Evolutionary conservation across 2,888 invertebrate species (phyloP), one percentile per base, ranked within the genome.

Genomic region (Plagodis dolabraria): DNA sequence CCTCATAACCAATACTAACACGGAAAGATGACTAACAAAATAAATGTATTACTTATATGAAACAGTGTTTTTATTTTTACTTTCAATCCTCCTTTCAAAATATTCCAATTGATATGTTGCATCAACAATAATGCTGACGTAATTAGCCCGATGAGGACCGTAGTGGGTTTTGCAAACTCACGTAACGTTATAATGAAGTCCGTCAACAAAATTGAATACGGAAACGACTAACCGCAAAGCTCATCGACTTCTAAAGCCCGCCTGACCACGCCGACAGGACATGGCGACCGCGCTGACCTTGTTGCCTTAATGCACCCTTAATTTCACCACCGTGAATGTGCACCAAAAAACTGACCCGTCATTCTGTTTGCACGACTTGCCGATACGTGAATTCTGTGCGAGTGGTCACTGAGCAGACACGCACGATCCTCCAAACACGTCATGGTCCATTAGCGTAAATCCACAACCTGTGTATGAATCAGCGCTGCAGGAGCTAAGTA

Each of bases 241-340:
- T 76, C 77, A 80, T 77, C 76, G 77, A 76, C 70, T 77, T 76
- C 74, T 74, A 79, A 76, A 79, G 79, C 66, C 65, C 61, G 63
- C 59, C 79, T 76, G 80, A 85, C 87, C 87, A 74, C 85, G 85
- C 65, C 53, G 64, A 63, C 80, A 79, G 80, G 82, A 80, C 80
- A 74, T 67, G 70, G 64, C 64, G 76, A 80, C 79, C 79, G 78
- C 73, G 76, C 69, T 86, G 88, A 89, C 91, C 92, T 88, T 92
- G 91, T 89, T 89, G 80, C 86, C 79, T 88, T 90, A 91, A 88
- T 89, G 87, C 87, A 91, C 89, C 90, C 91, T n/a, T 87, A 91
- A 92, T 91, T 92, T 92, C 86, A 84, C 70, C 70, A 76, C 76
- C 77, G 72, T 83, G 79, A 83, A 79, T 81, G 82, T 72, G 73